Evolutionary conservation across 2,888 invertebrate genomes (phyloP).

Genomic region (Seira musarum): DNA sequence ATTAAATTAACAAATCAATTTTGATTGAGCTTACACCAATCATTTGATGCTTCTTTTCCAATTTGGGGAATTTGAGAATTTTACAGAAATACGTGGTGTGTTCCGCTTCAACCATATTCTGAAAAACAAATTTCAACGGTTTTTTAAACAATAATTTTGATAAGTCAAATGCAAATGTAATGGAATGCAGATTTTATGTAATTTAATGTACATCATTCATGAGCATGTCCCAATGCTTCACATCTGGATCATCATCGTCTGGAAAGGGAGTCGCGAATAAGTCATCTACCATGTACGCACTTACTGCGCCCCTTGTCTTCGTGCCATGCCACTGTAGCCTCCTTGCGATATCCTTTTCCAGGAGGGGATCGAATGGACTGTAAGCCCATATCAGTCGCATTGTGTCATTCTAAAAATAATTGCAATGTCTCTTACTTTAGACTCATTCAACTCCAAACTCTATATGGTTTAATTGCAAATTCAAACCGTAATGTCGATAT

Average conservation of each 20-base stretch:
- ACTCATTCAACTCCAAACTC: too few species aligned
- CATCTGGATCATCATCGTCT: slow-evolving; percentile 47
- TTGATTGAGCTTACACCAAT: slow-evolving; percentile 77
- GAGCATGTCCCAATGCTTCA: slow-evolving; percentile 69
- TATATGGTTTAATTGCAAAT: neutral
- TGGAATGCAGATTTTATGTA: too few species aligned
- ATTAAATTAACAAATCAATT: neutral
- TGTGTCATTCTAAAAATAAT: slow-evolving; percentile 77
- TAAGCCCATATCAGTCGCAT: slow-evolving; percentile 86
- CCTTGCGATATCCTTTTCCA: neutral
- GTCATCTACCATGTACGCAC: slow-evolving; percentile 76
- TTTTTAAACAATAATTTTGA: neutral
- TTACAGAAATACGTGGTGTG: slow-evolving; percentile 93
- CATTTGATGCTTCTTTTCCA: slow-evolving; percentile 84
- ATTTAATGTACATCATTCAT: slow-evolving; percentile 64
- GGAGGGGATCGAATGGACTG: slow-evolving; percentile 54
- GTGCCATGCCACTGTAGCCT: slow-evolving; percentile 74
- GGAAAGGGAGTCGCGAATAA: slow-evolving; percentile 44
- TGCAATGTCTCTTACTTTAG: too few species aligned
- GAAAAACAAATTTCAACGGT: slow-evolving; percentile 16
- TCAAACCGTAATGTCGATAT: slow-evolving; percentile 63
- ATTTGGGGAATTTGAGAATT: slow-evolving; percentile 82
- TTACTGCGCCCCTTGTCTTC: slow-evolving; percentile 79
- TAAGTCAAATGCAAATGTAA: too few species aligned
- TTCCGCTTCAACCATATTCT: slow-evolving; percentile 69